Percentiles rank a stretch among this genome's conserved stretches.
These are phyloP conservation scores for Dendroctonus valens DNA, from an alignment of 1,140 invertebrate species.

Conservation along the genomic window DNA sequence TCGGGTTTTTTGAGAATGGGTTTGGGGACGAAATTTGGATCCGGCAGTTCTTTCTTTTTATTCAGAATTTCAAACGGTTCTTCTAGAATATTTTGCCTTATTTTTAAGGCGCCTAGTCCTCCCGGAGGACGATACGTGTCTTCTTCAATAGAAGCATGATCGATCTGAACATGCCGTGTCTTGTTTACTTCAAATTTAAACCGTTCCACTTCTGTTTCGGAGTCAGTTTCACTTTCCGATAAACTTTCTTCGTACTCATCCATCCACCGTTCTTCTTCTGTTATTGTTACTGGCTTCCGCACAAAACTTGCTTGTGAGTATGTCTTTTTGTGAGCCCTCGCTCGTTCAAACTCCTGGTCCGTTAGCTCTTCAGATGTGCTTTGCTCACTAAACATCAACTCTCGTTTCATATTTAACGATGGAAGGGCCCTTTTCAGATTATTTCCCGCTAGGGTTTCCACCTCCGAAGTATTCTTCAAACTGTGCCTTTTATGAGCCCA, in stretches of 20 bases:
- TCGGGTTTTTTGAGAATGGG: conserved; percentile 67
- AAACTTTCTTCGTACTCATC: conserved; percentile 43
- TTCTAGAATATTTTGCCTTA: conserved; percentile 45
- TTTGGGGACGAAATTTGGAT: conserved; percentile 68
- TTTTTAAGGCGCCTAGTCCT: conserved; percentile 40
- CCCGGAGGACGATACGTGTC: conserved; percentile 65
- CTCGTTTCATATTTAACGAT: conserved; percentile 32
- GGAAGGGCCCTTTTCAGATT: conserved; percentile 29
- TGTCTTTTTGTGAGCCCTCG: conserved; percentile 33
- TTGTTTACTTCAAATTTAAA: conserved; percentile 25
- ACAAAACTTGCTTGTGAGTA: conserved; percentile 35
- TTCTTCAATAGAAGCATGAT: conserved; percentile 57
- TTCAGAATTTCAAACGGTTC: conserved; percentile 57
- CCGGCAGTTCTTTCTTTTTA: conserved; percentile 58
- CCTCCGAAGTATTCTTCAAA: conserved; percentile 44
- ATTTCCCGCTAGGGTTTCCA: conserved; percentile 34
- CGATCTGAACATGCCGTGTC: conserved; percentile 36
- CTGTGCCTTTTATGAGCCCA: conserved; percentile 47
- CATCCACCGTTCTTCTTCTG: conserved; percentile 47
- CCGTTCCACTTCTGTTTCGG: conserved; percentile 34
- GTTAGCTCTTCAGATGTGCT: conserved; percentile 45
- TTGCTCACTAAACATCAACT: conserved; percentile 38
- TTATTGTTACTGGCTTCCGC: conserved; percentile 39
- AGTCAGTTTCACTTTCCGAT: conserved; percentile 43
- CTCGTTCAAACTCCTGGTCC: conserved; percentile 43